Evolutionary conservation across 2,888 invertebrate genomes (phyloP).

Genomic region (Brachypterus glaber): DNA sequence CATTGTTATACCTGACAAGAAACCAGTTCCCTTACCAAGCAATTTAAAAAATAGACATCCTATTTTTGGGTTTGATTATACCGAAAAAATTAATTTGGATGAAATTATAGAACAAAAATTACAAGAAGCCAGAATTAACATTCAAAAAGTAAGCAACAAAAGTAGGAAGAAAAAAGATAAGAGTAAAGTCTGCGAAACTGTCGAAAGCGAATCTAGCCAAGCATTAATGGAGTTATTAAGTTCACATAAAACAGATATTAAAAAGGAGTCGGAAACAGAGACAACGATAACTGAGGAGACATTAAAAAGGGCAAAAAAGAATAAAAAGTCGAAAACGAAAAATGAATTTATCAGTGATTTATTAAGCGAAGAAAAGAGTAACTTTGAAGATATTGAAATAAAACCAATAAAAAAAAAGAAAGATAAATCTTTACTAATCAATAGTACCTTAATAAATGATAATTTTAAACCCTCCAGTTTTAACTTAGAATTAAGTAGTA

Average conservation of each 20-base stretch:
- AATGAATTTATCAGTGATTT: conserved; percentile 8
- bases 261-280: conserved; percentile 3
- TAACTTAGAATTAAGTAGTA: conserved; percentile 10
- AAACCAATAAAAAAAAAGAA: conserved; percentile 3
- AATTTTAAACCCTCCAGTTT: conserved; percentile 9
- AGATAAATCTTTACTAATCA: conserved; percentile 8
- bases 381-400: background rate
- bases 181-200: conserved; percentile 7
- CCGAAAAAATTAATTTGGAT: conserved; percentile 26
- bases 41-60: conserved; percentile 30
- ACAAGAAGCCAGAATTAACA: conserved; percentile 17
- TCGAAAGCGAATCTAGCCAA: background rate
- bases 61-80: conserved; percentile 29
- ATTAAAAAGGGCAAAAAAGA: conserved; percentile 9
- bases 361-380: conserved; percentile 10
- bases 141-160: conserved; percentile 15
- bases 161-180: conserved; percentile 16
- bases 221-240: conserved; percentile 17
- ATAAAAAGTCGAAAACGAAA: conserved; percentile 9
- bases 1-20: conserved; percentile 15
- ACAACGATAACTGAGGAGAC: conserved; percentile 8
- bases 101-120: conserved; percentile 25
- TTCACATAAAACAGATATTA: conserved; percentile 8
- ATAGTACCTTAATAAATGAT: conserved; percentile 16
- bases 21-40: conserved; percentile 21